phyloP scores from a whole-genome alignment of 2,888 invertebrate genomes.

The Netelia virgata region DNA sequence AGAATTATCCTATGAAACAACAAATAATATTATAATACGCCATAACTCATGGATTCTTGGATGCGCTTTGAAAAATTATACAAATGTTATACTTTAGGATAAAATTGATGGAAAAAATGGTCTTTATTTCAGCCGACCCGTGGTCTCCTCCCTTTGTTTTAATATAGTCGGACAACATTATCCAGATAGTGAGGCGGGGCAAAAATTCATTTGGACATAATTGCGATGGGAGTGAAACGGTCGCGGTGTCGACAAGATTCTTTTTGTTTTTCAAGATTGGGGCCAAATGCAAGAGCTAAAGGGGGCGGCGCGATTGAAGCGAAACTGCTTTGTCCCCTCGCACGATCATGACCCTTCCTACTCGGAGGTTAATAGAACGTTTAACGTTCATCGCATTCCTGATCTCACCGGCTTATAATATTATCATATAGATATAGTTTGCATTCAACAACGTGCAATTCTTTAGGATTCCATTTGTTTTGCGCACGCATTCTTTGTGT shows the following conservation, averaged over 20 bases:
- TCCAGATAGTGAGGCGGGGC: not conserved
- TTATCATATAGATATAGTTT: slow-evolving; percentile 1
- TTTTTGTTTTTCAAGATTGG: slow-evolving; percentile 28
- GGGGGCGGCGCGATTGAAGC: slow-evolving; percentile 28
- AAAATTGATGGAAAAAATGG: too few species aligned
- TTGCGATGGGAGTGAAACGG: slow-evolving; percentile 12
- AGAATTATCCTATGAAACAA: too few species aligned
- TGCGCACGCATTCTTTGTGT: not conserved
- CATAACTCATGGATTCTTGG: too few species aligned
- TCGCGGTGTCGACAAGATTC: slow-evolving; percentile 23
- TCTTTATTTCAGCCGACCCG: too few species aligned
- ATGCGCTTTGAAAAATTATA: too few species aligned
- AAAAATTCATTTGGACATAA: slow-evolving; percentile 10
- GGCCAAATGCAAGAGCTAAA: slow-evolving; percentile 11
- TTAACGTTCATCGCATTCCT: slow-evolving; percentile 52
- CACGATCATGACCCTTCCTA: slow-evolving; percentile 34
- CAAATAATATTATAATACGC: too few species aligned
- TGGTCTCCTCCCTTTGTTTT: too few species aligned
- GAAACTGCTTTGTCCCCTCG: slow-evolving; percentile 22
- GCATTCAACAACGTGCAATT: not conserved
- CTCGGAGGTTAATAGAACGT: slow-evolving; percentile 51
- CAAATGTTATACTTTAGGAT: too few species aligned
- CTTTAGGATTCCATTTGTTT: not conserved
- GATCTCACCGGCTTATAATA: slow-evolving; percentile 12
- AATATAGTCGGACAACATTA: too few species aligned